Base-by-base conservation (phyloP, 1,140 invertebrate genomes). In the Plutomurus gul region DNA sequence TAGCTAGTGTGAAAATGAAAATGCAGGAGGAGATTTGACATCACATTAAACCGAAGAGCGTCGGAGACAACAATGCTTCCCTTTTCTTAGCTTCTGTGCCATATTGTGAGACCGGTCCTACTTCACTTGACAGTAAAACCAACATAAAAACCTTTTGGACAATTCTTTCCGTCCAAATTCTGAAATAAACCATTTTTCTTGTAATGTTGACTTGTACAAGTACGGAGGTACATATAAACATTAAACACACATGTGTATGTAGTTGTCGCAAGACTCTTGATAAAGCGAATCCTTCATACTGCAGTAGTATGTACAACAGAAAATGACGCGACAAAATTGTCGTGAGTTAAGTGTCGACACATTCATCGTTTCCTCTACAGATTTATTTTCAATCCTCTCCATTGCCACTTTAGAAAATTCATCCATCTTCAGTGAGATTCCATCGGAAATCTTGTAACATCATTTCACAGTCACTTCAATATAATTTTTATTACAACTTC, bases 71-170 rank as follows among this genome's bases (percentile, higher is more conserved):
- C 56, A 65, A 65, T 65, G 56, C n/a, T 65, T 33, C 27, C 36
- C 56, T 65, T 65, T 65, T 65, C 18, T n/a, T 30, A 65, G 27
- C 27, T 65, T 65, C 56, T 30, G 56, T 65, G 16, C 56, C 25
- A 33, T 65, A 65, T 30, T n/a, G 56, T 27, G 2, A 43, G 2
- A 65, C 16, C 18, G 30, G 16, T 65, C 30, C 16, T 65, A 27
- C 56, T 65, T 65, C 56, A 65, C 27, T 65, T 65, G 56, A 65
- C 56, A 65, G 25, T 65, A 65, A 65, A 65, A 65, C 27, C 47
- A 65, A 65, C 56, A 65, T 65, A 30, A 65, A 65, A 65, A n/a
- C 13, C 56, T 65, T 65, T 65, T 33, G 27, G 16, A 60, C 51
- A 30, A 36, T 16, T 2, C 5, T 27, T 36, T 16, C 56, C 13